Evolutionary conservation across 2,797 vertebrate species (phyloP).

Genomic region (Rousettus madagascariensis): DNA sequence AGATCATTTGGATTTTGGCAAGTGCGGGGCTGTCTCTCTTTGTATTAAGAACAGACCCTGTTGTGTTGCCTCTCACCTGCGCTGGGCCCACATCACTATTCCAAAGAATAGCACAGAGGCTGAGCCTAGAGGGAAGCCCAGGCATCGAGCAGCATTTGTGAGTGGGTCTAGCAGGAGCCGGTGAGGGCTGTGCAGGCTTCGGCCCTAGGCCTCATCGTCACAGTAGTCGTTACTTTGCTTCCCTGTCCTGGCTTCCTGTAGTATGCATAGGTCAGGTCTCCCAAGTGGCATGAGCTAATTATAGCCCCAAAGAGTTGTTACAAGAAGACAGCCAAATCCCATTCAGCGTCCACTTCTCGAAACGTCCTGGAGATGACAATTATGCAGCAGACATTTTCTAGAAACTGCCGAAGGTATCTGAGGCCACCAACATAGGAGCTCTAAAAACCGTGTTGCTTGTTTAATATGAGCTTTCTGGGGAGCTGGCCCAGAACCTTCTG

Average conservation of each 20-base stretch:
- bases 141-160: neutral
- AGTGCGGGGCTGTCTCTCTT: neutral
- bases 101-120: neutral
- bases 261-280: neutral
- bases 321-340: neutral
- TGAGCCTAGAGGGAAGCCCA: neutral
- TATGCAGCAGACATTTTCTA: constrained; percentile 25
- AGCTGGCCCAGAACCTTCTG: constrained; percentile 58
- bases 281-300: neutral
- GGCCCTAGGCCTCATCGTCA: accelerated
- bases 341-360: neutral
- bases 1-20: neutral
- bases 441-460: constrained; percentile 50
- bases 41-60: neutral
- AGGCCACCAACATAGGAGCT: constrained; percentile 28
- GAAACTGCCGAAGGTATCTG: constrained; percentile 40
- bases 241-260: neutral
- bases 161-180: accelerated
- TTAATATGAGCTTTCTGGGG: constrained; percentile 63
- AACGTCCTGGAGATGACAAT: constrained; percentile 52
- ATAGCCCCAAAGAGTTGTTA: constrained; percentile 2
- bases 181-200: neutral
- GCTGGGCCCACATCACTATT: neutral
- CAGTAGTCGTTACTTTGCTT: neutral
- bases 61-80: neutral